phyloP scores from a whole-genome alignment of 2,888 invertebrate genomes.

The Cepaea hortensis region DNA sequence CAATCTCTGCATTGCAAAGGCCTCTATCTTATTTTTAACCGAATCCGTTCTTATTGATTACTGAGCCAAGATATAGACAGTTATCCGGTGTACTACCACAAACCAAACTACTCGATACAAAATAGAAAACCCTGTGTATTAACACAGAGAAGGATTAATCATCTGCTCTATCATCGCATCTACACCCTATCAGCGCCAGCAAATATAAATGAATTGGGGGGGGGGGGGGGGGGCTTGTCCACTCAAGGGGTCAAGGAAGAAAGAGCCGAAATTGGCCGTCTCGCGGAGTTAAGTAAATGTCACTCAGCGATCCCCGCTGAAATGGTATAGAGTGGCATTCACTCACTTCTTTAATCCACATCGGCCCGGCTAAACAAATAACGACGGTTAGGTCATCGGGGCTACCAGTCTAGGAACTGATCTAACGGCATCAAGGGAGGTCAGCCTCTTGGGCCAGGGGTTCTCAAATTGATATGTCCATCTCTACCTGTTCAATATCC shows the following conservation, averaged over 20 bases:
- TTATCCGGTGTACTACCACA: no score
- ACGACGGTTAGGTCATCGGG: background rate
- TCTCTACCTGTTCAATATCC: no score
- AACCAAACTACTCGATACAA: no score
- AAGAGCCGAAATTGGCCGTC: background rate
- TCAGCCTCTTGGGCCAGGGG: background rate
- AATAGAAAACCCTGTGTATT: no score
- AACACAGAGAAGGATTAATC: no score
- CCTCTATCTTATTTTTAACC: no score
- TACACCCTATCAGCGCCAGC: background rate
- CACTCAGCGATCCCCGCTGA: slow-evolving; percentile 1
- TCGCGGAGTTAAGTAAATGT: slow-evolving; percentile 18
- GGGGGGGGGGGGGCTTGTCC: slow-evolving; percentile 1
- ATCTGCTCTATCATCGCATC: background rate
- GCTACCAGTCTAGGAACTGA: background rate
- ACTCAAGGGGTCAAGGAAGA: background rate
- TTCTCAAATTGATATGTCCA: background rate
- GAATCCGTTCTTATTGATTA: no score
- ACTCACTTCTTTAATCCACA: background rate
- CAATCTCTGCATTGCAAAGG: no score
- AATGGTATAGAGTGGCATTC: slow-evolving; percentile 10
- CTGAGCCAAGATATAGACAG: no score
- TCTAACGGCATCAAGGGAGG: background rate
- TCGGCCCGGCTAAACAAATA: background rate
- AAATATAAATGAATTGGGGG: background rate